Conservation (phyloP, 2,797 vertebrate species). For the Schizopygopsis malacanthus region DNA sequence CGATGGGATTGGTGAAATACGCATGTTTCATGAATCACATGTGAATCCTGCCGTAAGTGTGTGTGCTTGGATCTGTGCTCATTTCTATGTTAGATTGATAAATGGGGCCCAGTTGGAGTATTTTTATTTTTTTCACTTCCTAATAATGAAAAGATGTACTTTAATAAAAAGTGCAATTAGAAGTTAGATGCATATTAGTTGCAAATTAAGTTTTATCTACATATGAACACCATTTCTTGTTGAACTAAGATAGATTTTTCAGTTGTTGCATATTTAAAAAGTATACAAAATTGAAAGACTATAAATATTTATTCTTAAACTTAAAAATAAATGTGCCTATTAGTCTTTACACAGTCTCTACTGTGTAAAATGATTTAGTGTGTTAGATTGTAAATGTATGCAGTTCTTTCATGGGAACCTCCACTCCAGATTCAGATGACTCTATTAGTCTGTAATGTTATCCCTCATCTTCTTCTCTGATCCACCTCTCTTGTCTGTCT, state of each 20-base stretch:
- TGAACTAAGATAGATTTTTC: not conserved
- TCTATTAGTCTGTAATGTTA: slow-evolving; percentile 63
- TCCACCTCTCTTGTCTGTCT: slow-evolving; percentile 61
- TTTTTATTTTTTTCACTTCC: not conserved
- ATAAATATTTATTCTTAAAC: not conserved
- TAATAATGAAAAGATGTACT: not conserved
- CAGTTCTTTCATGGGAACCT: slow-evolving; percentile 20
- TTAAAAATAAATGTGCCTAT: not conserved
- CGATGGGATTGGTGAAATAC: not conserved
- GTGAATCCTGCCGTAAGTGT: not conserved
- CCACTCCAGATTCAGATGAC: slow-evolving; percentile 43
- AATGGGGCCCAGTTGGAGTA: not conserved
- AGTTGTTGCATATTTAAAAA: not conserved
- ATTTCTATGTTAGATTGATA: not conserved
- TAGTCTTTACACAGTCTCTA: not conserved
- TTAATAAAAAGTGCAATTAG: not conserved
- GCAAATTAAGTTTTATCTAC: not conserved
- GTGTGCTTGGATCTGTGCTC: not conserved
- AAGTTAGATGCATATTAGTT: not conserved
- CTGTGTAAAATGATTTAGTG: not conserved
- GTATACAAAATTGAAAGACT: too few relatives aligned
- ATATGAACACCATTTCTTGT: not conserved
- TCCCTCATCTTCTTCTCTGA: slow-evolving; percentile 64
- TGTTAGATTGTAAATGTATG: slow-evolving; percentile 6
- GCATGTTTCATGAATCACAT: not conserved